These are phyloP conservation scores for Brenthis hecate DNA, from an alignment of 2,888 invertebrate species.

Conservation along the genomic window DNA sequence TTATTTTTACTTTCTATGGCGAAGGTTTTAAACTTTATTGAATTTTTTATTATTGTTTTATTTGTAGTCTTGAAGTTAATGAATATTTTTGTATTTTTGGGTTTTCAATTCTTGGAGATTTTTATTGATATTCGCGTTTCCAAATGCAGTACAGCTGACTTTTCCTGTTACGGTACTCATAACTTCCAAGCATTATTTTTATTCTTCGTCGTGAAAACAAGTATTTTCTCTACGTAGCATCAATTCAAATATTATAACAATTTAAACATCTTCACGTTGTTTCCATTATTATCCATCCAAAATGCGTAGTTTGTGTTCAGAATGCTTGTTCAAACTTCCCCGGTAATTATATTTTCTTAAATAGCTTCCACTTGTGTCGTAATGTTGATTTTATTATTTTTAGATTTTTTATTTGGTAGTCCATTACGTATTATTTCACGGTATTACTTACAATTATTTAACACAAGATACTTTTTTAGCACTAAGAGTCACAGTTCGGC, in stretches of 20 bases:
- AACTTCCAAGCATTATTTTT: not conserved
- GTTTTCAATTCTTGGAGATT: not conserved
- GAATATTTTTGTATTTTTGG: slow-evolving; percentile 4
- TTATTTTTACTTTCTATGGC: slow-evolving; percentile 14
- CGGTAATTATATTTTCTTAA: not conserved
- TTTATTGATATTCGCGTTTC: too few species aligned
- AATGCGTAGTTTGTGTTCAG: not conserved
- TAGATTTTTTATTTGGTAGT: not conserved
- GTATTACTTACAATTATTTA: slow-evolving; percentile 16
- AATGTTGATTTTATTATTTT: not conserved
- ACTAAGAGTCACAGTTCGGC: slow-evolving; percentile 15
- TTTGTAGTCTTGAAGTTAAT: slow-evolving; percentile 7
- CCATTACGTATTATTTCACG: not conserved
- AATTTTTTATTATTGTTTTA: slow-evolving; percentile 30
- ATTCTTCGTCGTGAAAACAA: too few species aligned
- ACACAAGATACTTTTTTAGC: slow-evolving; percentile 16
- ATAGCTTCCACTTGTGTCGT: not conserved
- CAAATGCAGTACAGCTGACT: too few species aligned
- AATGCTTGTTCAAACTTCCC: not conserved
- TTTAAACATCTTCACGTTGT: not conserved
- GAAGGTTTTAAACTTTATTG: slow-evolving; percentile 26
- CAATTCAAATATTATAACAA: not conserved
- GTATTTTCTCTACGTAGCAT: too few species aligned
- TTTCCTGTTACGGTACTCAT: too few species aligned
- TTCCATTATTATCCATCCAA: not conserved